Conservation (phyloP, 1,140 invertebrate genomes). For the Drosophila sp. region DNA sequence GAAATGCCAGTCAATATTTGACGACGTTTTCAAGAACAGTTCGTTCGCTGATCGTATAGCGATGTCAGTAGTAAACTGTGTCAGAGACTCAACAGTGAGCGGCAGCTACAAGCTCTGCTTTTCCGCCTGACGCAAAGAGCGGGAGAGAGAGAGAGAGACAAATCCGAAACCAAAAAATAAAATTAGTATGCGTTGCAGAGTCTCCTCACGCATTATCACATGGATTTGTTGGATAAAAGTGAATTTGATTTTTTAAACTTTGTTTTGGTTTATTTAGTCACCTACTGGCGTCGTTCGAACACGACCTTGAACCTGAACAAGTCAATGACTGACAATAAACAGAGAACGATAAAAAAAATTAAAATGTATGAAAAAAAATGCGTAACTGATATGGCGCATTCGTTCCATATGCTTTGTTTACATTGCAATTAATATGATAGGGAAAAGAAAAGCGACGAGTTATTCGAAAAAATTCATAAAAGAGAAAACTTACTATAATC, state of each 20-base stretch:
- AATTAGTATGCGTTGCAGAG: slow-evolving; percentile 72
- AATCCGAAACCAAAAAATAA: slow-evolving; percentile 4
- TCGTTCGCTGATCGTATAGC: slow-evolving; percentile 14
- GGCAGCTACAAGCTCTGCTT: slow-evolving; percentile 18
- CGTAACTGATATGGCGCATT: slow-evolving; percentile 43
- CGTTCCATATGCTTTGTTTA: slow-evolving; percentile 28
- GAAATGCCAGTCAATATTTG: slow-evolving; percentile 23
- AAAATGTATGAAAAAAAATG: slow-evolving; percentile 7
- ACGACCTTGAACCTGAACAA: slow-evolving; percentile 78
- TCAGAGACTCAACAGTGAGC: slow-evolving; percentile 17
- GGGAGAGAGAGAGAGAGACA: not conserved
- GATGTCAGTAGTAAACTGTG: slow-evolving; percentile 58
- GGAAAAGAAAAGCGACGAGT: not conserved
- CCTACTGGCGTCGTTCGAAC: slow-evolving; percentile 36
- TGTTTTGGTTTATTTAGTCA: slow-evolving; percentile 49
- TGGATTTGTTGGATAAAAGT: slow-evolving; percentile 69
- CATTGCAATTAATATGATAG: slow-evolving; percentile 8
- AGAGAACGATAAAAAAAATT: slow-evolving; percentile 19
- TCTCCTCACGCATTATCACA: slow-evolving; percentile 41
- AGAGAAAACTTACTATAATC: slow-evolving; percentile 35
- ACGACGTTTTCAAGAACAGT: slow-evolving; percentile 74
- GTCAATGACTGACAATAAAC: slow-evolving; percentile 64
- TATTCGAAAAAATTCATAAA: slow-evolving; percentile 1
- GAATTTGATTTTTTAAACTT: slow-evolving; percentile 60
- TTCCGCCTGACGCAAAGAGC: slow-evolving; percentile 49